phyloP scores from a whole-genome alignment of 2,888 invertebrate species.

The Drosophila sordidula region DNA sequence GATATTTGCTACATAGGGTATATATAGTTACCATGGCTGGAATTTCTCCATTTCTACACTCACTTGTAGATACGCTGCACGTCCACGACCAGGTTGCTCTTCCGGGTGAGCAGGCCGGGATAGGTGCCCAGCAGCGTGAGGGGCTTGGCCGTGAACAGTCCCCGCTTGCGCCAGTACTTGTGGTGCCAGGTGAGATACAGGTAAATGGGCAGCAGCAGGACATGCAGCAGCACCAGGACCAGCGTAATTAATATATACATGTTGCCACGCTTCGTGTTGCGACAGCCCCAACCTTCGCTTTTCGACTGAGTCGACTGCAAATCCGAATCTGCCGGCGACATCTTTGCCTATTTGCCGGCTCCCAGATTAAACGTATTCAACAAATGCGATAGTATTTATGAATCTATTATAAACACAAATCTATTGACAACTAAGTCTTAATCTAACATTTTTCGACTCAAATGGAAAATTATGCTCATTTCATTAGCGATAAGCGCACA shows the following conservation, averaged over 20 bases:
- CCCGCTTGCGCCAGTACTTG: slow-evolving; percentile 83
- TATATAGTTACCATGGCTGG: too few relatives aligned
- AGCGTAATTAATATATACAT: slow-evolving; percentile 47
- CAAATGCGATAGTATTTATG: background rate
- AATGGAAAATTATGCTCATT: background rate
- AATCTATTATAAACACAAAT: background rate
- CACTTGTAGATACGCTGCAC: slow-evolving; percentile 84
- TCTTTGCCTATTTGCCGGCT: slow-evolving; percentile 7
- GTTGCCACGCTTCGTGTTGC: slow-evolving; percentile 69
- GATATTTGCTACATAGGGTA: slow-evolving; percentile 71
- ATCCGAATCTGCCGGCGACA: background rate
- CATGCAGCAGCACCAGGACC: slow-evolving; percentile 44
- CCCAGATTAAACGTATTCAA: background rate
- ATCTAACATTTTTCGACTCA: slow-evolving; percentile 4
- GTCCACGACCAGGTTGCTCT: slow-evolving; percentile 79
- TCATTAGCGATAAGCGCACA: background rate
- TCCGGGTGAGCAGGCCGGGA: slow-evolving; percentile 69
- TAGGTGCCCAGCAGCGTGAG: slow-evolving; percentile 83
- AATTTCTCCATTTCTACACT: slow-evolving; percentile 9
- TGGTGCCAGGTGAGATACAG: slow-evolving; percentile 80
- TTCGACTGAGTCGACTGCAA: slow-evolving; percentile 25
- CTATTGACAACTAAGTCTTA: slow-evolving; percentile 22
- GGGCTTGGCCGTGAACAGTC: slow-evolving; percentile 83
- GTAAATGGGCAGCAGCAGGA: slow-evolving; percentile 63
- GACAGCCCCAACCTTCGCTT: slow-evolving; percentile 53